Base-by-base conservation (phyloP, 1,140 invertebrate species). In the Pseudomyrmex pallidus region DNA sequence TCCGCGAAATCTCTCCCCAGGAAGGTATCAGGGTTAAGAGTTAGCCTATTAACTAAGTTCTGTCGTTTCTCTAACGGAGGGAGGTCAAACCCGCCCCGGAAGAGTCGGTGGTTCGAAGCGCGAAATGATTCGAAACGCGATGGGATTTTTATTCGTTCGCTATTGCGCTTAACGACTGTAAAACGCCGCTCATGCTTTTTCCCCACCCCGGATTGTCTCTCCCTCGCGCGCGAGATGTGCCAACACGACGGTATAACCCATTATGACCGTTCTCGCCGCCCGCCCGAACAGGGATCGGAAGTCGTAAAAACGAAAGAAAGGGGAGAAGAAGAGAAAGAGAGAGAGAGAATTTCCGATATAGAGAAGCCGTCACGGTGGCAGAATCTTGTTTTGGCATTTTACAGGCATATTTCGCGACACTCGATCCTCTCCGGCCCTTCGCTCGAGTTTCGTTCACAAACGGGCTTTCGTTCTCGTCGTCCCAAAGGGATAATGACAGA, bases 91-190 rank as follows among this genome's bases (percentile, higher is more conserved):
- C 35, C 52, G 44, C 17, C 9, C 54, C 17, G 76, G 66, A 52
- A 25, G 9, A 15, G 22, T 20, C 20, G 57, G 73, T 10, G 76
- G 20, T 78, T 56, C n/a, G 17, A 15, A 68, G 35, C 52, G n/a
- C 35, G 82, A 87, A 93, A 92, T 92, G 93, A 93, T 93, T 94
- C 91, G 92, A 92, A 93, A 93, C 92, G 92, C 93, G 93, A 94
- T 94, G 92, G 93, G 87, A 84, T 87, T 93, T 94, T 94, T 93
- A 94, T 94, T 93, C 87, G 89, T 77, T 88, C 74, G 90, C 90
- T 91, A 93, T 94, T 92, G 92, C 91, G 92, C 85, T 94, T 91
- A 94, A 94, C 90, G 93, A 89, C 93, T 94, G 92, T 93, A 91
- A 94, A 94, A 94, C 90, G 92, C 91, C 20, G 44, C 35, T 84